Evolutionary conservation across 1,140 invertebrate species (phyloP).

Genomic region (Drosophila pandora): DNA sequence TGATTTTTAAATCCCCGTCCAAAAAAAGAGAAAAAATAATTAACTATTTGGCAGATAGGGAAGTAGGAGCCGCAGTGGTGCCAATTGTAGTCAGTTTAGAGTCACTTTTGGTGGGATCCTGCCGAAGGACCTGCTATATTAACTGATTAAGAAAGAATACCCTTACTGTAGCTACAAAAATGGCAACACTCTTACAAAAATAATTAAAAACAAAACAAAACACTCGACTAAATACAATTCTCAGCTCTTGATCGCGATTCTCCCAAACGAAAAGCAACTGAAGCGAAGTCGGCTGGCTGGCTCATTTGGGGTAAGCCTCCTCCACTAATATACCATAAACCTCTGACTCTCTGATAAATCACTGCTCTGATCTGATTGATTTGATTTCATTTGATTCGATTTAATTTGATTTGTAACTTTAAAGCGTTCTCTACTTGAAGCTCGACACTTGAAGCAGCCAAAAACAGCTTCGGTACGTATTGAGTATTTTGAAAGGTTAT

Average conservation of each 20-base stretch:
- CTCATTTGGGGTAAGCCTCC: constrained; percentile 68
- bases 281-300: constrained; percentile 53
- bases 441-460: constrained; percentile 54
- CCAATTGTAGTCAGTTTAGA: constrained; percentile 4
- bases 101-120: neutral
- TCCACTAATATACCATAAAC: constrained; percentile 25
- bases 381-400: constrained; percentile 42
- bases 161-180: constrained; percentile 15
- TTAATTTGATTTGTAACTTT: constrained; percentile 49
- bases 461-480: constrained; percentile 65
- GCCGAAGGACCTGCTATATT: neutral
- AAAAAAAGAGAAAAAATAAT: constrained; percentile 20
- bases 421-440: constrained; percentile 68
- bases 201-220: constrained; percentile 8
- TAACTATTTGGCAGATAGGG: constrained; percentile 1
- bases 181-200: constrained; percentile 16
- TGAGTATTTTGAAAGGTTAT: constrained; percentile 50
- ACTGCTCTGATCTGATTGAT: constrained; percentile 45
- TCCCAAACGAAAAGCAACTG: constrained; percentile 42
- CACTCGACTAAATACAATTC: constrained; percentile 49
- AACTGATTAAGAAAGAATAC: neutral
- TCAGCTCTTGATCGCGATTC: constrained; percentile 45
- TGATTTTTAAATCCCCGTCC: constrained; percentile 6
- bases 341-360: constrained; percentile 46
- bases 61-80: constrained; percentile 9